A percentile compares a stretch with the other conserved stretches of the same genome.
Conservation (phyloP, 2,888 invertebrate species). For the Villa cingulata region DNA sequence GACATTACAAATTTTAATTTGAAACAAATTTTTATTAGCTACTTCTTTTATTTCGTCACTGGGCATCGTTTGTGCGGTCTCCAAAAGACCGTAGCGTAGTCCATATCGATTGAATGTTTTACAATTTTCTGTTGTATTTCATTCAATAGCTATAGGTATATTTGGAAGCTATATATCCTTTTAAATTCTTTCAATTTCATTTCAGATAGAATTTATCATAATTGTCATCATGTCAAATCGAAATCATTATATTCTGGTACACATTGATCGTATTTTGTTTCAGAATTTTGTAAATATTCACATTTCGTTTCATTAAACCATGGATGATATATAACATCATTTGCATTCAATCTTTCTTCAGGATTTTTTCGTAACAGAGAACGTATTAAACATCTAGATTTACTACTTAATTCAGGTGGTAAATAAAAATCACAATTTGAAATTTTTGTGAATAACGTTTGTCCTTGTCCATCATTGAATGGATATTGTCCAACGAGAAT, state of each 20-base stretch:
- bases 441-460: slow-evolving; percentile 70
- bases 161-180: too few relatives aligned
- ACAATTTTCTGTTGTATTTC: too few relatives aligned
- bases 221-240: slow-evolving; percentile 8
- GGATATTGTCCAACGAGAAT: slow-evolving; percentile 34
- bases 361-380: slow-evolving; percentile 72
- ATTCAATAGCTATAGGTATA: too few relatives aligned
- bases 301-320: slow-evolving; percentile 48
- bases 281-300: not conserved
- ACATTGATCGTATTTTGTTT: not conserved
- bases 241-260: not conserved
- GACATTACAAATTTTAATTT: too few relatives aligned
- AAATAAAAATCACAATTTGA: slow-evolving; percentile 71
- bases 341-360: slow-evolving; percentile 60
- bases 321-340: slow-evolving; percentile 68
- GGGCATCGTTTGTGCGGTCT: too few relatives aligned
- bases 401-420: slow-evolving; percentile 66
- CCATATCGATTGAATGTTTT: too few relatives aligned
- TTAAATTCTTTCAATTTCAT: not conserved
- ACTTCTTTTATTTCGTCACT: too few relatives aligned
- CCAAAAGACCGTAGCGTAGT: too few relatives aligned
- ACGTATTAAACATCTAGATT: slow-evolving; percentile 70
- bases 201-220: not conserved
- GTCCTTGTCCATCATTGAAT: slow-evolving; percentile 23
- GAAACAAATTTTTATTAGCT: too few relatives aligned